Base-by-base conservation (phyloP, 2,113 vertebrate species). In the Scophthalmus maximus region DNA sequence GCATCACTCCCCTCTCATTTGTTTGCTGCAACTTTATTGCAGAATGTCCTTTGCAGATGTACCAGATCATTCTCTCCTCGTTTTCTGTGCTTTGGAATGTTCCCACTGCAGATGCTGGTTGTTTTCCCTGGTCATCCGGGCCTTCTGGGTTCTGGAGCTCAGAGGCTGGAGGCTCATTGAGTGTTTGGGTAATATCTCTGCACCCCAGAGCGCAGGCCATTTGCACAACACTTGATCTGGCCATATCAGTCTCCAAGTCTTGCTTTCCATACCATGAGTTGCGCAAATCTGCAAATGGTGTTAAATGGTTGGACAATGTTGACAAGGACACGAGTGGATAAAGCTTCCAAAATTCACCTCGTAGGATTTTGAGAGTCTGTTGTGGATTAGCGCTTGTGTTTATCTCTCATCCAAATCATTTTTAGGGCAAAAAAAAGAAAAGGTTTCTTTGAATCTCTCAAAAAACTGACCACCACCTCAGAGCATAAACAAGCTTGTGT, bases 401-500 rank as follows among this genome's bases (percentile, higher is more conserved):
- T 75, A 6, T 73, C 52, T 62, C 59, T 32, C 14, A 59, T 62
- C 47, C 65, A 67, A 73, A 81, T 78, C 1, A 58, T 67, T 87
- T 84, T 81, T 69, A 8, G 17, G 6, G 36, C 36, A 17, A 17
- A 5, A 47, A 70, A 57, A 17, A 17, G 14, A 47, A 70, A 57
- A 65, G 17, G 8, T 55, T 8, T 69, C 42, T 56, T 11, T 51
- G 49, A 78, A 42, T 74, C 29, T 52, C 6, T 69, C 23, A 12
- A 18, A 70, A 59, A 34, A 55, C 55, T 70, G 40, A 75, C 55
- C 61, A 14, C 64, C 58, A 62, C 53, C 65, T 80, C 46, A 32
- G 75, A 80, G 55, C 30, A 68, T 59, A 87, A 87, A 79, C 65
- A 89, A 68, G 22, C 14, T 26, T 29, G 46, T 76, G 79, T 87